These are phyloP conservation scores for Cottoperca gobio DNA, from an alignment of 2,797 vertebrate genomes.

Conservation along the genomic window DNA sequence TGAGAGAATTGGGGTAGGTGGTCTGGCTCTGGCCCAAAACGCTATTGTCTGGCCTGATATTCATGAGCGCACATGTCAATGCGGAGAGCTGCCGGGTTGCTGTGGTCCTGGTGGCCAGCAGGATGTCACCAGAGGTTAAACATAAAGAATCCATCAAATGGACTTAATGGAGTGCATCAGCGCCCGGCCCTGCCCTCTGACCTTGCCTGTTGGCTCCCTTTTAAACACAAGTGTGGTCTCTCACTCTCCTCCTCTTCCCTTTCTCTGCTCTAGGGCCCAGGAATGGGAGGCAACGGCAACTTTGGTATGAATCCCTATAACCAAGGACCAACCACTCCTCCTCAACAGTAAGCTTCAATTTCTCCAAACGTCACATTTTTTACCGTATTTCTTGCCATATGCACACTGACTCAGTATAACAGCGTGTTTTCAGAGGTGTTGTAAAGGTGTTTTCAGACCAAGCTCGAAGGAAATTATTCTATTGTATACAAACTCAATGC, in stretches of 20 bases:
- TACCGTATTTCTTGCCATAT: not conserved
- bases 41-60: slow-evolving; percentile 78
- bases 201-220: slow-evolving; percentile 78
- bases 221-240: slow-evolving; percentile 81
- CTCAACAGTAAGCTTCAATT: slow-evolving; percentile 92
- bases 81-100: slow-evolving; percentile 53
- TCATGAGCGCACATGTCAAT: slow-evolving; percentile 83
- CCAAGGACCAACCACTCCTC: slow-evolving; percentile 92
- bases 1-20: slow-evolving; percentile 96
- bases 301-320: slow-evolving; percentile 94
- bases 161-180: slow-evolving; percentile 85
- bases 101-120: slow-evolving; percentile 73
- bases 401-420: not conserved
- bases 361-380: not conserved
- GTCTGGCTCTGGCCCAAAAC: slow-evolving; percentile 48
- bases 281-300: slow-evolving; percentile 90
- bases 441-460: too few species aligned
- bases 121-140: slow-evolving; percentile 84
- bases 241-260: slow-evolving; percentile 61
- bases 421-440: too few species aligned
- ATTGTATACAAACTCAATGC: too few species aligned
- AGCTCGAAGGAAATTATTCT: too few species aligned
- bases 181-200: slow-evolving; percentile 76
- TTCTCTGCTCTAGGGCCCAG: slow-evolving; percentile 86
- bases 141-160: slow-evolving; percentile 85